phyloP scores from a whole-genome alignment of 2,113 vertebrate species.

The Cinclus mexicanus region DNA sequence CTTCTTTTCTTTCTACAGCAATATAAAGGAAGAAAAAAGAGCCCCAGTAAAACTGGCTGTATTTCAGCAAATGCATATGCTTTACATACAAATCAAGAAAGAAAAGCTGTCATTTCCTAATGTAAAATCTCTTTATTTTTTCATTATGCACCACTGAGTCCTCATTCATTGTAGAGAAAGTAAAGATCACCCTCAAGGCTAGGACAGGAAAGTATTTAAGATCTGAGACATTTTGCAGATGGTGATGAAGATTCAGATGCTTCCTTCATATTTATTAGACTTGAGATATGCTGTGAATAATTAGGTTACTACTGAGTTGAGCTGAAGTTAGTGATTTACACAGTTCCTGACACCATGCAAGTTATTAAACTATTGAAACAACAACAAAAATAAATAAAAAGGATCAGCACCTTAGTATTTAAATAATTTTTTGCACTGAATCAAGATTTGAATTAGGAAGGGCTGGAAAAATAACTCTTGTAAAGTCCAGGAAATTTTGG shows the following conservation, averaged over 20 bases:
- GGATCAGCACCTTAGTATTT: background rate
- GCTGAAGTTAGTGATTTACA: background rate
- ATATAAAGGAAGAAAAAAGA: background rate
- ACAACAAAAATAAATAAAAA: background rate
- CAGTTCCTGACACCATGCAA: background rate
- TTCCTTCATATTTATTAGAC: background rate
- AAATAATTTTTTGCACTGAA: background rate
- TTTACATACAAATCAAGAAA: background rate
- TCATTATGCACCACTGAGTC: background rate
- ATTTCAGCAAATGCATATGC: background rate
- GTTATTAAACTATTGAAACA: background rate
- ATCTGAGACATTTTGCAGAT: background rate
- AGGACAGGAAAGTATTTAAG: background rate
- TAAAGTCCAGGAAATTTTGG: background rate
- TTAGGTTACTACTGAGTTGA: background rate
- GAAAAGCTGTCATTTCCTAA: background rate
- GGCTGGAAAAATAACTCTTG: background rate
- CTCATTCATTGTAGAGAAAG: background rate
- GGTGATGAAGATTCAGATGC: background rate
- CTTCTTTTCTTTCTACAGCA: background rate
- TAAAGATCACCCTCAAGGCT: background rate
- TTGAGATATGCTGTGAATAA: background rate
- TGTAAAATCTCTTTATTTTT: conserved; percentile 29
- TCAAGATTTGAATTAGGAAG: background rate
- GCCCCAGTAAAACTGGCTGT: background rate